Conservation (phyloP, 2,113 vertebrate species). For the Myotis lucifugus region DNA sequence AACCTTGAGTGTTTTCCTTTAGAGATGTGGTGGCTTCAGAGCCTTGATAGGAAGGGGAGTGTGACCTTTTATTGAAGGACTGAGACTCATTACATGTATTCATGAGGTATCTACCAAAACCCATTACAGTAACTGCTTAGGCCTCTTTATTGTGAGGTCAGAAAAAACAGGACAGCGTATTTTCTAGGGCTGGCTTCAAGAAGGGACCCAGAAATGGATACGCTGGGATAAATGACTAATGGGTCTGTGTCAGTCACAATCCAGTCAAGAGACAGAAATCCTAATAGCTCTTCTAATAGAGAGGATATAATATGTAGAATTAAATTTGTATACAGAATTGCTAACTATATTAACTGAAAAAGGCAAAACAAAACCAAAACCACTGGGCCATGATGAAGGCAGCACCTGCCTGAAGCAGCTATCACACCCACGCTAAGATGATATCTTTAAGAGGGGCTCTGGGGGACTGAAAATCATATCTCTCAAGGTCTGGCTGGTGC, state of each 20-base stretch:
- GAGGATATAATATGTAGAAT: neutral
- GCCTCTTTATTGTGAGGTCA: neutral
- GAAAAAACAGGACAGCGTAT: neutral
- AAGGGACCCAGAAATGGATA: neutral
- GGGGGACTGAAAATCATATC: neutral
- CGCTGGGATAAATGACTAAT: neutral
- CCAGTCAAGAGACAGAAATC: neutral
- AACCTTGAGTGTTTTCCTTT: neutral
- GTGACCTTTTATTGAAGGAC: slow-evolving; percentile 24
- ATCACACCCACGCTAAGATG: neutral
- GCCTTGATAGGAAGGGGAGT: neutral
- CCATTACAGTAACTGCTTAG: neutral
- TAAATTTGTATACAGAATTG: neutral
- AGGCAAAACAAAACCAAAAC: neutral
- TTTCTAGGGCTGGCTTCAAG: neutral
- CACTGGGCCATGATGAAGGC: neutral
- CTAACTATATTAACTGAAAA: neutral
- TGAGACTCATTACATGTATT: neutral
- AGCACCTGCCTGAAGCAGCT: too few relatives aligned
- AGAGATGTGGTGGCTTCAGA: neutral
- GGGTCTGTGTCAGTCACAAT: neutral
- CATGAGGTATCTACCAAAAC: slow-evolving; percentile 53
- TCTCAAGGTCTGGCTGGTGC: too few relatives aligned
- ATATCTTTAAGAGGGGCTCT: neutral
- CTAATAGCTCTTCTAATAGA: neutral